These are phyloP conservation scores for Ptilodon capucinus DNA, from an alignment of 2,888 invertebrate species.

Conservation along the genomic window DNA sequence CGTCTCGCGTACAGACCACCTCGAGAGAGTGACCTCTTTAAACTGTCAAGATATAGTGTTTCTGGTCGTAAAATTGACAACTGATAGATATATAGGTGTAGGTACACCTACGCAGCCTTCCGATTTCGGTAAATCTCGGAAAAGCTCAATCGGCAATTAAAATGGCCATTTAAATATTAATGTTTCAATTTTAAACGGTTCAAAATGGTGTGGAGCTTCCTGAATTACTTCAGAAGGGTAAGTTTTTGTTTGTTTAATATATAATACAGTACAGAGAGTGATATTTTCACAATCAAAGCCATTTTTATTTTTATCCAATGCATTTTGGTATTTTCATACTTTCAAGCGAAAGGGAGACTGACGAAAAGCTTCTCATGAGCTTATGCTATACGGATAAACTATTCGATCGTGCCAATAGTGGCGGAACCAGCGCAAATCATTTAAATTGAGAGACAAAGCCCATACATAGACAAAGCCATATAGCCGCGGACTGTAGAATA, in stretches of 20 bases:
- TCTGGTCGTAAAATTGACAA: constrained; percentile 48
- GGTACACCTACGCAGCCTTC: constrained; percentile 37
- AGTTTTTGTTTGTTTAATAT: constrained; percentile 22
- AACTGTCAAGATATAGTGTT: constrained; percentile 36
- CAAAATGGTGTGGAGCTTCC: constrained; percentile 42
- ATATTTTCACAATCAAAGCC: background rate
- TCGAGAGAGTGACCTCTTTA: constrained; percentile 6
- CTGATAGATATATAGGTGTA: constrained; percentile 16
- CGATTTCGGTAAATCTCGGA: constrained; percentile 32
- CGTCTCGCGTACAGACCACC: background rate
- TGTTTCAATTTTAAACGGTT: constrained; percentile 6
- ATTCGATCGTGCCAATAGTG: too few relatives aligned
- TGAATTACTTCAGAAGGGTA: constrained; percentile 40
- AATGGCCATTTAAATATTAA: constrained; percentile 19
- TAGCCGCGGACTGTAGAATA: too few relatives aligned
- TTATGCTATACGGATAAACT: too few relatives aligned
- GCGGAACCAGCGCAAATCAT: too few relatives aligned
- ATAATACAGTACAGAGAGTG: background rate
- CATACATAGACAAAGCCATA: too few relatives aligned
- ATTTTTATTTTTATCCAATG: background rate
- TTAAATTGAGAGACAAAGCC: too few relatives aligned
- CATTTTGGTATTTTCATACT: background rate
- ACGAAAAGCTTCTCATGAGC: too few relatives aligned
- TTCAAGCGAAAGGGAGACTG: too few relatives aligned
- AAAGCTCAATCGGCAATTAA: constrained; percentile 23